These are phyloP conservation scores for Trissolcus japonicus DNA, from an alignment of 2,888 invertebrate genomes.

Conservation along the genomic window DNA sequence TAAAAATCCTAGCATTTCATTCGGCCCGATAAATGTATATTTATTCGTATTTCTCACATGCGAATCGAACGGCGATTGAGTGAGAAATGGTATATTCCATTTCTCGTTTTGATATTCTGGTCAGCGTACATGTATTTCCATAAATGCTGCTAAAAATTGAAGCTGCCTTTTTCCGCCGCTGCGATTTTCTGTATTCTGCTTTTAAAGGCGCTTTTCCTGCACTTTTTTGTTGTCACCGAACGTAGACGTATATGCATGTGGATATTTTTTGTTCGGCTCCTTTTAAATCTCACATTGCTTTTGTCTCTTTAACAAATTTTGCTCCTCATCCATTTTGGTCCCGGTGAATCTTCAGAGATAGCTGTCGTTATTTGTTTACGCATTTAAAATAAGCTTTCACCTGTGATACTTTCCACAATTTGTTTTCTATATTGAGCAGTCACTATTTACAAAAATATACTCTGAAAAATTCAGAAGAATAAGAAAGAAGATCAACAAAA, in stretches of 20 bases:
- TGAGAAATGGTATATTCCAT: conserved; percentile 49
- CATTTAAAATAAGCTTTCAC: conserved; percentile 64
- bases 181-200: conserved; percentile 36
- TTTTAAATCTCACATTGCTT: conserved; percentile 35
- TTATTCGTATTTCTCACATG: conserved; percentile 48
- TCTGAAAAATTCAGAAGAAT: conserved; percentile 34
- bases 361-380: conserved; percentile 69
- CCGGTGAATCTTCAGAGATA: conserved; percentile 61
- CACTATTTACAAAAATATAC: conserved; percentile 45
- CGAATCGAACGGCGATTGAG: conserved; percentile 55
- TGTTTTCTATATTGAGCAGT: conserved; percentile 37
- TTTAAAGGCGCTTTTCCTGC: conserved; percentile 35
- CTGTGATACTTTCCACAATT: conserved; percentile 41
- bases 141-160: conserved; percentile 55
- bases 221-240: conserved; percentile 8
- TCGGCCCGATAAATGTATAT: conserved; percentile 41
- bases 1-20: conserved; percentile 32
- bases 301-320: conserved; percentile 53
- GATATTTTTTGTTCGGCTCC: conserved; percentile 29
- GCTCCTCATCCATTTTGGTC: conserved; percentile 56
- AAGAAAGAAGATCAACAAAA: conserved; percentile 7
- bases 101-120: conserved; percentile 50
- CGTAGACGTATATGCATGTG: neutral
- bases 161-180: conserved; percentile 33
- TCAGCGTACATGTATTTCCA: conserved; percentile 51